These are phyloP conservation scores for Hiodon tergisus DNA, from an alignment of 2,113 vertebrate species.

Conservation along the genomic window DNA sequence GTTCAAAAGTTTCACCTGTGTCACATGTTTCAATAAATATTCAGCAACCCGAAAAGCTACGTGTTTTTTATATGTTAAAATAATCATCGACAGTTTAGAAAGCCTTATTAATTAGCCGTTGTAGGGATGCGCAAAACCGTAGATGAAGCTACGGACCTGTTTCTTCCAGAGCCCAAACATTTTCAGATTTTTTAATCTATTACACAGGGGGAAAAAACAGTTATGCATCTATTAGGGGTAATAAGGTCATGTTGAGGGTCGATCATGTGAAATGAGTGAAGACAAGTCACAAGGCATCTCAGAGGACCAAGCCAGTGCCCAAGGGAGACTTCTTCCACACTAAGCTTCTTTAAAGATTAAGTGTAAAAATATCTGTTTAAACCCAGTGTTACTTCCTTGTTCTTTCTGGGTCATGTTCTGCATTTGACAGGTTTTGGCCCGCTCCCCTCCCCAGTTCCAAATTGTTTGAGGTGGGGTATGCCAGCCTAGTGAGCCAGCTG, in stretches of 20 bases:
- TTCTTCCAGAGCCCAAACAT: background rate
- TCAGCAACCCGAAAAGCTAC: too few relatives aligned
- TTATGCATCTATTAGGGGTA: constrained; percentile 35
- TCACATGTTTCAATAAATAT: too few relatives aligned
- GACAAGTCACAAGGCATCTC: constrained; percentile 42
- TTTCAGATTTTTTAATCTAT: background rate
- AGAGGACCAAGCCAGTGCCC: constrained; percentile 4
- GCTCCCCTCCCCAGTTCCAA: too few relatives aligned
- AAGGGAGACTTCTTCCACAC: constrained; percentile 3
- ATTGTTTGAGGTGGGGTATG: too few relatives aligned
- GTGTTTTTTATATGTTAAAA: too few relatives aligned
- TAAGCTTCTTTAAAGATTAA: constrained; percentile 35
- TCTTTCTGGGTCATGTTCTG: background rate
- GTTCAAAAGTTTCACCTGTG: too few relatives aligned
- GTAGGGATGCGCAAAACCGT: too few relatives aligned
- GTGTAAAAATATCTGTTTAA: constrained; percentile 3
- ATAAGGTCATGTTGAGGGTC: constrained; percentile 24
- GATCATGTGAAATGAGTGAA: constrained; percentile 40
- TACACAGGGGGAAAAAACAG: background rate
- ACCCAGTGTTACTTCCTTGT: background rate
- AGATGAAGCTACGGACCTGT: too few relatives aligned
- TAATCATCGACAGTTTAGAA: too few relatives aligned
- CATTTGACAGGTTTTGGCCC: background rate
- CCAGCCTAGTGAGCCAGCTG: too few relatives aligned
- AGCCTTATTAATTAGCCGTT: too few relatives aligned